Base-by-base conservation (phyloP, 2,888 invertebrate genomes). In the Drosophila paramelanica region DNA sequence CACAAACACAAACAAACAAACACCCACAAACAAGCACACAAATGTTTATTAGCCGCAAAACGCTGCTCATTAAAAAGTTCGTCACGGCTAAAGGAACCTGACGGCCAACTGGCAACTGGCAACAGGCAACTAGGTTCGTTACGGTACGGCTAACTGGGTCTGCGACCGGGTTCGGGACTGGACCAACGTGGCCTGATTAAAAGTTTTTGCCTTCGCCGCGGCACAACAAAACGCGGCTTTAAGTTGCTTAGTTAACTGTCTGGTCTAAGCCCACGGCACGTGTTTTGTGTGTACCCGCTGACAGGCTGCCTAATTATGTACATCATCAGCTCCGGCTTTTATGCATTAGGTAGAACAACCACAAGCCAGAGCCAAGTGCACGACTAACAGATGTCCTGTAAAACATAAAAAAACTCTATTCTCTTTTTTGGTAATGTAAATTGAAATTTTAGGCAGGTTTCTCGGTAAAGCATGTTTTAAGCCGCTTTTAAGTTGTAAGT, bases 1-100 rank as follows among this genome's bases (percentile, higher is more conserved):
- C 39, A 31, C 27, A 31, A 57, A 38, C 39, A 31, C 27, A 20
- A 56, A 41, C 27, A 31, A 31, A 31, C 31, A 56, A 38, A 64
- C 53, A 41, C 58, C 60, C 60, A 42, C 27, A 51, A 23, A 23
- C 53, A 31, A 3, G 36, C 25, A 66, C 67, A 87, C 78, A 74
- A 89, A 89, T 89, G 82, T 88, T 89, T 88, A 89, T 85, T 89
- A 88, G 89, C 85, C 89, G 85, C 85, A 88, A 85, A 85, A 81
- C 72, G 89, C 68, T 84, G 85, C 88, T 85, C 85, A 85, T 85
- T 85, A 85, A 84, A 84, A 85, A 89, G 85, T 85, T 89, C 77
- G 77, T 86, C 81, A 86, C 73, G 83, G 64, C 65, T 39, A 45
- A 31, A 46, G 67, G 56, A 50, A 66, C 59, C 45, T 62, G 53